Conservation (phyloP, 2,888 invertebrate species). For the Acholoe squamosa region DNA sequence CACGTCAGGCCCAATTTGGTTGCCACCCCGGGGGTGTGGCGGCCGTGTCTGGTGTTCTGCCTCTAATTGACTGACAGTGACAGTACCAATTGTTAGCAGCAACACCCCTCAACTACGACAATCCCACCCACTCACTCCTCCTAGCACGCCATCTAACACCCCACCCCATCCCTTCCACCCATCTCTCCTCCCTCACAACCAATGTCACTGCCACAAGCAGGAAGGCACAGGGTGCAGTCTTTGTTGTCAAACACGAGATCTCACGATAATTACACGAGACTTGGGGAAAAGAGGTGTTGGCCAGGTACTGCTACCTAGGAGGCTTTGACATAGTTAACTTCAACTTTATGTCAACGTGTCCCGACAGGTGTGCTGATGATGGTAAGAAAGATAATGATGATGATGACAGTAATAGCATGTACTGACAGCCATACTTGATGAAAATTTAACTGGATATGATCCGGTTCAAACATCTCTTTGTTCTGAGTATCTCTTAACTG, state of each 20-base stretch:
- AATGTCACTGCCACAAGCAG: neutral
- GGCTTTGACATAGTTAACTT: no score
- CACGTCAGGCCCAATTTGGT: constrained; percentile 27
- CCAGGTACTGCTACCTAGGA: no score
- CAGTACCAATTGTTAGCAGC: constrained; percentile 13
- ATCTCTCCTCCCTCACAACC: neutral
- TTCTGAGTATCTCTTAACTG: no score
- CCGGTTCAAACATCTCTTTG: neutral
- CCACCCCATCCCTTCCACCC: neutral
- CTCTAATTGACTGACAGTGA: constrained; percentile 30
- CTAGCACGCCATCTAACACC: neutral
- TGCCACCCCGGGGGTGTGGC: neutral
- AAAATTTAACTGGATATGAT: constrained; percentile 31
- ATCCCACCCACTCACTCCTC: constrained; percentile 4
- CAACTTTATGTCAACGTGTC: no score
- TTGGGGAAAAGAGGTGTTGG: neutral
- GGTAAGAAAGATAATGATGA: neutral
- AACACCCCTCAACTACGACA: neutral
- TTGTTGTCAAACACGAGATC: constrained; percentile 50
- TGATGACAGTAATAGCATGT: neutral
- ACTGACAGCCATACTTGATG: neutral
- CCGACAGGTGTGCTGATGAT: neutral
- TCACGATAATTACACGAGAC: constrained; percentile 22
- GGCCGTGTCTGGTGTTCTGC: neutral
- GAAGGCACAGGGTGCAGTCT: neutral